Conservation (phyloP, 1,140 invertebrate genomes). For the Ganaspis sp. region DNA sequence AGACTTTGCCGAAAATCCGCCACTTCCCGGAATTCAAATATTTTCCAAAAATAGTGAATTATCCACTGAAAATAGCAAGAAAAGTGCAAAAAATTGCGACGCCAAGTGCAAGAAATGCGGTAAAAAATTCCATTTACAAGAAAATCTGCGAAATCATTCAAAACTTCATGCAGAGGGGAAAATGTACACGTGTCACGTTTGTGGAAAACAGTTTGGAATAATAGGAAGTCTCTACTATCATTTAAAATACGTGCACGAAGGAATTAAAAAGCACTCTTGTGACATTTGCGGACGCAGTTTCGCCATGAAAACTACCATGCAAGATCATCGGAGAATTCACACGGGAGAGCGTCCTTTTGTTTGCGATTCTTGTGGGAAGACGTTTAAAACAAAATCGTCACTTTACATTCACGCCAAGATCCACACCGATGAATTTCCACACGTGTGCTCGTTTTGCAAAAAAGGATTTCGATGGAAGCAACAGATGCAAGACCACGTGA, state of each 20-base stretch:
- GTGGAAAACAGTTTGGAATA: conserved; percentile 60
- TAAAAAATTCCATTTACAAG: conserved; percentile 52
- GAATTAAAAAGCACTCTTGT: conserved; percentile 71
- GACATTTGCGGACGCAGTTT: conserved; percentile 70
- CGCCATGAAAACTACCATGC: conserved; percentile 77
- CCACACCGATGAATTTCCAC: conserved; percentile 75
- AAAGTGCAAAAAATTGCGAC: not conserved
- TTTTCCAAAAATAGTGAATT: too few relatives aligned
- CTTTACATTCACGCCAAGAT: conserved; percentile 78
- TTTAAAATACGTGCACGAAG: conserved; percentile 56
- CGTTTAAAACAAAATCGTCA: conserved; percentile 76
- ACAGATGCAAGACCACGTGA: conserved; percentile 73
- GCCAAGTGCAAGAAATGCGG: conserved; percentile 48
- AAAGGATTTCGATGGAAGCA: conserved; percentile 75
- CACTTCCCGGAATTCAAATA: conserved; percentile 6
- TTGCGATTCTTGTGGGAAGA: conserved; percentile 80
- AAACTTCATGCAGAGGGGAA: conserved; percentile 51
- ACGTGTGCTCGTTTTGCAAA: conserved; percentile 73
- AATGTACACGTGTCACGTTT: conserved; percentile 56
- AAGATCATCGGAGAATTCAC: conserved; percentile 81
- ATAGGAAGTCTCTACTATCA: conserved; percentile 63
- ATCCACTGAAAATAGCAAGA: not conserved
- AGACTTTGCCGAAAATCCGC: not conserved
- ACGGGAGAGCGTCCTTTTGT: conserved; percentile 80
- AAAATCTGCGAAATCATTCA: conserved; percentile 49